Evolutionary conservation across 2,888 invertebrate genomes (phyloP).

Genomic region (Caenorhabditis afra): DNA sequence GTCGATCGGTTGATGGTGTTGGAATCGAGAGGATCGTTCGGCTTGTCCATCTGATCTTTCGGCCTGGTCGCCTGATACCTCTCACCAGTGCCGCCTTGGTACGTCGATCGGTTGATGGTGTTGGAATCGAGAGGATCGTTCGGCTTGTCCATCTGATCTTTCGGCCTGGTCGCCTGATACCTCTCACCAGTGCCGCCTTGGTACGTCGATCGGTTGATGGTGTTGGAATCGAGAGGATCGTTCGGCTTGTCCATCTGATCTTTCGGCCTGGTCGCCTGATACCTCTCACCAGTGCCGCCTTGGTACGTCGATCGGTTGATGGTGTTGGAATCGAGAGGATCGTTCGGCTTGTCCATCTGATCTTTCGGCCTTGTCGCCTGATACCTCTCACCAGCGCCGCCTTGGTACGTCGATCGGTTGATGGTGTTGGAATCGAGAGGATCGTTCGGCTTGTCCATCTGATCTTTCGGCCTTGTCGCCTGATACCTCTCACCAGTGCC

Average conservation of each 20-base stretch:
- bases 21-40: conserved; percentile 22
- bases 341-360: conserved; percentile 21
- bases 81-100: conserved; percentile 30
- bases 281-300: conserved; percentile 28
- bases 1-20: conserved; percentile 29
- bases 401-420: conserved; percentile 32
- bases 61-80: conserved; percentile 20
- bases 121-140: conserved; percentile 19
- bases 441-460: conserved; percentile 21
- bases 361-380: conserved; percentile 23
- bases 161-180: conserved; percentile 17
- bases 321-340: conserved; percentile 20
- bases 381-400: conserved; percentile 26
- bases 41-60: conserved; percentile 21
- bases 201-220: conserved; percentile 31
- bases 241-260: conserved; percentile 23
- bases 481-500: conserved; percentile 37
- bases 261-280: conserved; percentile 17
- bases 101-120: conserved; percentile 28
- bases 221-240: conserved; percentile 21
- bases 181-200: conserved; percentile 34
- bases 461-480: conserved; percentile 29
- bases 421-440: conserved; percentile 23
- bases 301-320: conserved; percentile 33
- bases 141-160: conserved; percentile 23